Percentiles rank a stretch among this genome's conserved stretches.
Conservation (phyloP, 2,797 vertebrate genomes). For the Oophaga sylvatica region DNA sequence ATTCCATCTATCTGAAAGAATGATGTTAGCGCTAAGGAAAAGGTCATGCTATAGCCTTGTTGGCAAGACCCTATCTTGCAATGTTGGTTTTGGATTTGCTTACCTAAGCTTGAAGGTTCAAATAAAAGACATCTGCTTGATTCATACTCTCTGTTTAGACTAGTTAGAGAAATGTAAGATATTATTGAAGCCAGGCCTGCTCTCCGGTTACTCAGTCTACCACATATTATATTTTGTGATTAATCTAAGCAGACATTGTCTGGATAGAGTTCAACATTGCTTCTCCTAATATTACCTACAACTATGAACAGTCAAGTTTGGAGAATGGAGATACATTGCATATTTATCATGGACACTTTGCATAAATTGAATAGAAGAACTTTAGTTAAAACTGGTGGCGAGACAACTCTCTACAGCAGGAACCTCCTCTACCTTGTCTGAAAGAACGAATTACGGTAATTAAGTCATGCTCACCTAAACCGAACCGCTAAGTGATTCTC, state of each 20-base stretch:
- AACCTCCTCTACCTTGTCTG: too few species aligned
- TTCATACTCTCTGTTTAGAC: constrained; percentile 66
- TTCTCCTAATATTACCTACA: constrained; percentile 22
- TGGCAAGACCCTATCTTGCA: constrained; percentile 51
- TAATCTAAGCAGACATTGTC: constrained; percentile 61
- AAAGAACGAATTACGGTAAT: too few species aligned
- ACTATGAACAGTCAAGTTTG: neutral
- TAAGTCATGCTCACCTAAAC: too few species aligned
- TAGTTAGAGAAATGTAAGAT: constrained; percentile 68
- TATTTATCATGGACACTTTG: neutral
- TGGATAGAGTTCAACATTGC: constrained; percentile 58
- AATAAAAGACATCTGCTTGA: constrained; percentile 74
- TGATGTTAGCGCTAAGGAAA: constrained; percentile 50
- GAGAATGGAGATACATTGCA: neutral
- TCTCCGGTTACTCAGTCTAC: constrained; percentile 62
- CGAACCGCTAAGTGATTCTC: too few species aligned
- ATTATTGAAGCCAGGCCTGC: constrained; percentile 67
- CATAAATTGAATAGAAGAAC: neutral
- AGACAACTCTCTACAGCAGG: too few species aligned
- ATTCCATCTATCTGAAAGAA: neutral
- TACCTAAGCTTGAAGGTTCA: constrained; percentile 53
- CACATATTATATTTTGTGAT: constrained; percentile 66
- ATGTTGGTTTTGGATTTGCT: constrained; percentile 66
- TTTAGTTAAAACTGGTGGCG: neutral
- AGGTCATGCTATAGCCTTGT: constrained; percentile 51